Percentiles rank a stretch among this genome's conserved stretches.
phyloP scores from a whole-genome alignment of 1,140 invertebrate genomes.

The Tetraneura akinire region DNA sequence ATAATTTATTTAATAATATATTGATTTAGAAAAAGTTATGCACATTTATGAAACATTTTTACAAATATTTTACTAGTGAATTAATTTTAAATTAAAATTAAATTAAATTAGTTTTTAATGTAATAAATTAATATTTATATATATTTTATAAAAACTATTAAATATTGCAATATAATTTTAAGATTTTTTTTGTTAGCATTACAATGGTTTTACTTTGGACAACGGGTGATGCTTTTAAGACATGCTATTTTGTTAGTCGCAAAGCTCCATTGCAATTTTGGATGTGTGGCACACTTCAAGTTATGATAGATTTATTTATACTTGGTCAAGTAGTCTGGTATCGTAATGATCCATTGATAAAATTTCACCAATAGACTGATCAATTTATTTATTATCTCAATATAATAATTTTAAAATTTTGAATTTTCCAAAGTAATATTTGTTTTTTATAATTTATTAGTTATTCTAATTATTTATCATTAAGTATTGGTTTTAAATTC shows the following conservation, averaged over 20 bases:
- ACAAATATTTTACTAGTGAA: no score
- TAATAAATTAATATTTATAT: no score
- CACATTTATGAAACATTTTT: no score
- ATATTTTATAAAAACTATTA: no score
- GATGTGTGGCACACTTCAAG: constrained; percentile 92
- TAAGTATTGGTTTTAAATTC: constrained; percentile 8
- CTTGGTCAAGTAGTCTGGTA: constrained; percentile 72
- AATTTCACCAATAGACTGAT: constrained; percentile 52
- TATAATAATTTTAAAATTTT: constrained; percentile 13
- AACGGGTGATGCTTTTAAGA: constrained; percentile 93
- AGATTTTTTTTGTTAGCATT: constrained; percentile 66
- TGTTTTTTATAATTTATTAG: constrained; percentile 34
- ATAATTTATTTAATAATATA: no score
- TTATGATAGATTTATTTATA: constrained; percentile 81
- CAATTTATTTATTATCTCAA: background rate
- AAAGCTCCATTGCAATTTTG: constrained; percentile 92
- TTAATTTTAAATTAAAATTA: no score
- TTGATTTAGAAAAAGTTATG: no score
- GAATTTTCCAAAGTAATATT: constrained; percentile 7
- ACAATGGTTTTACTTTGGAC: constrained; percentile 98
- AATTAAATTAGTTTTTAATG: no score
- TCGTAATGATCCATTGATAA: constrained; percentile 46
- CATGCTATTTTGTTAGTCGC: constrained; percentile 89
- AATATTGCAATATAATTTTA: background rate
- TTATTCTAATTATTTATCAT: constrained; percentile 13